phyloP scores from a whole-genome alignment of 2,888 invertebrate genomes.

The Hartigia nigra region DNA sequence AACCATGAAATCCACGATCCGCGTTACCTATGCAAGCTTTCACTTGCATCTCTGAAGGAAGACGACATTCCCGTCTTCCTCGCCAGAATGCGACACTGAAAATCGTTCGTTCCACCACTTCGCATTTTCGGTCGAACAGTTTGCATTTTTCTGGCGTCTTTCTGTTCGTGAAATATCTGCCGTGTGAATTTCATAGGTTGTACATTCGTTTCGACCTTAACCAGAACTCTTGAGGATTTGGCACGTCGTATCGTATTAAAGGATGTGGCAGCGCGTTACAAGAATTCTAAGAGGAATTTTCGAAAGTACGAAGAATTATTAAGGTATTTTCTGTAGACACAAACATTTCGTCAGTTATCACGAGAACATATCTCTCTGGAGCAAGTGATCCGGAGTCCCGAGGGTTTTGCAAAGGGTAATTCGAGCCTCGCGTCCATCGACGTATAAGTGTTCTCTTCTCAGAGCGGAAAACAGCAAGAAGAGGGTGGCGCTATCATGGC shows the following conservation, averaged over 20 bases:
- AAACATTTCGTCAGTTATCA: constrained; percentile 19
- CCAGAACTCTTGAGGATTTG: constrained; percentile 46
- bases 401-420: constrained; percentile 24
- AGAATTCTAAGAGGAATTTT: constrained; percentile 31
- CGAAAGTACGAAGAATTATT: not conserved
- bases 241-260: constrained; percentile 57
- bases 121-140: not conserved
- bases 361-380: constrained; percentile 15
- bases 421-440: constrained; percentile 36
- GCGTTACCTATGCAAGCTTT: constrained; percentile 29
- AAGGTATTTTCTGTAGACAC: not conserved
- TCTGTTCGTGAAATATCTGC: not conserved
- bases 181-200: not conserved
- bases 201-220: constrained; percentile 26
- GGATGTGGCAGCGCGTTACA: constrained; percentile 51
- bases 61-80: not conserved
- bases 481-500: constrained; percentile 47
- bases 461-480: constrained; percentile 16
- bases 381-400: constrained; percentile 1
- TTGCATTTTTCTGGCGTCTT: not conserved
- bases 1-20: constrained; percentile 15
- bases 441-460: constrained; percentile 35
- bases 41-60: constrained; percentile 5
- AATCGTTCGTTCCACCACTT: not conserved
- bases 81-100: not conserved